Conservation (phyloP, 2,888 invertebrate genomes). For the Laothoe populi region DNA sequence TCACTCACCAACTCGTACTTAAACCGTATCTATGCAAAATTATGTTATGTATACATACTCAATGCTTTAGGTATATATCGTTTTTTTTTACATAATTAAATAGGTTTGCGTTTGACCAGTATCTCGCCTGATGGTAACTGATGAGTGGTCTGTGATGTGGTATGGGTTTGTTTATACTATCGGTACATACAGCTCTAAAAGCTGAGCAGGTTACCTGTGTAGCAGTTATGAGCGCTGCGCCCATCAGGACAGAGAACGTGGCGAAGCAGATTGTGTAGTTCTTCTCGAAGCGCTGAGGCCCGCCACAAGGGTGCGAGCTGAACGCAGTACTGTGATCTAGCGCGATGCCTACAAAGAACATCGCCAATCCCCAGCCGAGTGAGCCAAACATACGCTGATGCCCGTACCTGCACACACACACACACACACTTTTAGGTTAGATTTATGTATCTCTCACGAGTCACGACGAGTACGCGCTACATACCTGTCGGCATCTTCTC, state of each 20-base stretch:
- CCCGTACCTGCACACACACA: constrained; percentile 87
- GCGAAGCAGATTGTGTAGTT: constrained; percentile 99
- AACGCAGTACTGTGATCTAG: constrained; percentile 98
- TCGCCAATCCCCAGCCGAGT: constrained; percentile 98
- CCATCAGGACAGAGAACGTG: constrained; percentile 98
- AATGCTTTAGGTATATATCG: neutral
- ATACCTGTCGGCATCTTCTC: constrained; percentile 92
- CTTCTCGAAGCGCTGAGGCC: constrained; percentile 95
- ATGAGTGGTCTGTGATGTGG: too few species aligned
- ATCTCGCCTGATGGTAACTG: too few species aligned
- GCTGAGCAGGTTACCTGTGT: constrained; percentile 87
- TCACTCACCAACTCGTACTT: constrained; percentile 84
- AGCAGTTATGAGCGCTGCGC: constrained; percentile 95
- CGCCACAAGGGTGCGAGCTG: constrained; percentile 95
- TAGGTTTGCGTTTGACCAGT: too few species aligned
- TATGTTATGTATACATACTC: too few species aligned
- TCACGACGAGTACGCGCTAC: neutral
- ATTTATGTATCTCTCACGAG: neutral
- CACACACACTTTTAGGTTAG: too few species aligned
- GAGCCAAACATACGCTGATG: constrained; percentile 99
- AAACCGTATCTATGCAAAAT: constrained; percentile 80
- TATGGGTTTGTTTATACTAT: neutral
- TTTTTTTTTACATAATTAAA: too few species aligned
- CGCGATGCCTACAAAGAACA: constrained; percentile 99
- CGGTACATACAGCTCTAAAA: neutral